Evolutionary conservation across 2,888 invertebrate genomes (phyloP).

Genomic region (Tetropium fuscum): DNA sequence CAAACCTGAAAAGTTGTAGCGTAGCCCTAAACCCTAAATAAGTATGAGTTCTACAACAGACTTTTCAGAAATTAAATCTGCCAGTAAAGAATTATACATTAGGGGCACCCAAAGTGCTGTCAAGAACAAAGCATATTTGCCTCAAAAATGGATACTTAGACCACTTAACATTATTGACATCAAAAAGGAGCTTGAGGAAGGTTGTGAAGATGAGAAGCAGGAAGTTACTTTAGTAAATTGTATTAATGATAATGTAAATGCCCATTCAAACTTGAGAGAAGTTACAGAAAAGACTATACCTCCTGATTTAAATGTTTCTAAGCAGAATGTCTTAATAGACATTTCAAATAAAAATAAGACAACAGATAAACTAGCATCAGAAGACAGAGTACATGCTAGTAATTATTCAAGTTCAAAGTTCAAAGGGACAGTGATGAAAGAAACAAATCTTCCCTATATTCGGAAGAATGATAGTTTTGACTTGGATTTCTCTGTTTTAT

Average conservation of each 20-base stretch:
- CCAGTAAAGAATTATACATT: slow-evolving; percentile 4
- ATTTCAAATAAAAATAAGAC: background rate
- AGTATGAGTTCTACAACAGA: slow-evolving; percentile 34
- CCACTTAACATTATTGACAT: slow-evolving; percentile 35
- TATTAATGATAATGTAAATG: background rate
- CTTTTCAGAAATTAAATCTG: slow-evolving; percentile 22
- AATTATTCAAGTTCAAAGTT: too few species aligned
- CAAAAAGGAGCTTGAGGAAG: slow-evolving; percentile 34
- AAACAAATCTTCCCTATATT: slow-evolving; percentile 23
- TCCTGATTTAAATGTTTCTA: background rate
- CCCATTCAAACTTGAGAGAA: too few species aligned
- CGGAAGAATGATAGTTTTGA: slow-evolving; percentile 47
- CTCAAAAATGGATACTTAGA: slow-evolving; percentile 29
- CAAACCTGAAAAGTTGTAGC: background rate
- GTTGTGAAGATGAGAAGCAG: background rate
- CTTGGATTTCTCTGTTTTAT: slow-evolving; percentile 40
- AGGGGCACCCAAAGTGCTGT: slow-evolving; percentile 28
- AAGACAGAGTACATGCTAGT: too few species aligned
- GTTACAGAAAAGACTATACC: background rate
- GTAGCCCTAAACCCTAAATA: background rate
- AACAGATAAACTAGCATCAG: background rate
- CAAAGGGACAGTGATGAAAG: slow-evolving; percentile 29
- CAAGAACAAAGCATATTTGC: slow-evolving; percentile 14
- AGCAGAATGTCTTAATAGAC: background rate
- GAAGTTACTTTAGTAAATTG: background rate